Evolutionary conservation across 1,140 invertebrate genomes (phyloP), one percentile per base, ranked within the genome.

Genomic region (Choristoneura fumiferana): DNA sequence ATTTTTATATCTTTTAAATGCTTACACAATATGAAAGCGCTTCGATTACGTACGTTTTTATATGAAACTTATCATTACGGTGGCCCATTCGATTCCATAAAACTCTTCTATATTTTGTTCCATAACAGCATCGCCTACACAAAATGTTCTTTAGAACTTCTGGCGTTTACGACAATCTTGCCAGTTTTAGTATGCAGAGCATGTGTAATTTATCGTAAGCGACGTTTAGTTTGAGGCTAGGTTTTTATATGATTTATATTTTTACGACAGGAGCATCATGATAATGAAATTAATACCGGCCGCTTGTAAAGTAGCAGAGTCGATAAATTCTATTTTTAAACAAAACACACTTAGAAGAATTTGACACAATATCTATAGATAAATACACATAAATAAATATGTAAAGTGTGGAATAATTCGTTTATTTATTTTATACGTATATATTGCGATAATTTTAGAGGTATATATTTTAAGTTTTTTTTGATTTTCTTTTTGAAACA

Each of bases 211-310:
- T 29, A 6, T 29, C n/a, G 43, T 6, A 9, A 18, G 43, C 43
- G 18, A 17, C 43, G n/a, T 4, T 22, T 15, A 6, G 22, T 49
- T 49, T 22, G 22, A 29, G 22, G 43, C 22, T n/a, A 18, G n/a
- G 10, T 49, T 49, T 49, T 22, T 22, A 49, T 49, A n/a, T n/a
- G 10, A 6, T 29, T 6, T 33, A 17, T 6, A n/a, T 12, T 49
- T 49, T 49, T 49, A 49, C 22, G 43, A 22, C 43, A 12, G 43
- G 17, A 17, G n/a, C 18, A 18, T 29, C 17, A 8, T 13, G 43
- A 49, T 49, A 49, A 49, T 17, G 17, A 49, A 29, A 49, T 49
- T 49, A 49, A 49, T 22, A 49, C 43, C 22, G 43, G 17, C 22
- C 43, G 12, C 43, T 22, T 49, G 22, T 49, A 29, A 13, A 49